Evolutionary conservation across 2,797 vertebrate genomes (phyloP).

Genomic region (Eleutherodactylus coqui): DNA sequence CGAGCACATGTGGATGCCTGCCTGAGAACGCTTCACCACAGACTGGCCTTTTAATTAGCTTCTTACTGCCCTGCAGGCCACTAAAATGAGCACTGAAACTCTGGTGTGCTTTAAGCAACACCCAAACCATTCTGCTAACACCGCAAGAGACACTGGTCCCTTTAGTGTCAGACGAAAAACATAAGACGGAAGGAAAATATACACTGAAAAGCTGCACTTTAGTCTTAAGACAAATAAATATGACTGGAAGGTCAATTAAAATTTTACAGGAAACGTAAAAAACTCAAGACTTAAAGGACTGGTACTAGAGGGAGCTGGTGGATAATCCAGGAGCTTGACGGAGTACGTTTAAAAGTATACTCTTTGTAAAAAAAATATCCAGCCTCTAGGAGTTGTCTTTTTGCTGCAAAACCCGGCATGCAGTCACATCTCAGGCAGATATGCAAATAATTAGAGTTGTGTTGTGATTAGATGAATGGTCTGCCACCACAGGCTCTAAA

Average conservation of each 20-base stretch:
- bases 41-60: constrained; percentile 42
- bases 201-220: constrained; percentile 27
- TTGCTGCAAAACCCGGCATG: too few relatives aligned
- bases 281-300: neutral
- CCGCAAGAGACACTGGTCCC: constrained; percentile 13
- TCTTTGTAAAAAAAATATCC: too few relatives aligned
- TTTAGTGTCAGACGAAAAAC: constrained; percentile 33
- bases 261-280: constrained; percentile 11
- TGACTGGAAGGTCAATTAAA: neutral
- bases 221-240: constrained; percentile 6
- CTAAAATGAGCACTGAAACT: constrained; percentile 45
- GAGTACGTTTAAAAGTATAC: neutral
- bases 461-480: too few relatives aligned
- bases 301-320: neutral
- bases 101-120: constrained; percentile 55
- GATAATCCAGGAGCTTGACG: neutral
- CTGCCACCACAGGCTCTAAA: too few relatives aligned
- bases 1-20: constrained; percentile 44
- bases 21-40: constrained; percentile 41
- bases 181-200: constrained; percentile 28
- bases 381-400: too few relatives aligned
- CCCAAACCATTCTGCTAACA: constrained; percentile 21
- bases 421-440: too few relatives aligned
- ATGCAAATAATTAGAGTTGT: too few relatives aligned
- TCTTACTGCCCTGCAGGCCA: constrained; percentile 49